Evolutionary conservation across 2,888 invertebrate species (phyloP).

Genomic region (Trichogramma evanescens): DNA sequence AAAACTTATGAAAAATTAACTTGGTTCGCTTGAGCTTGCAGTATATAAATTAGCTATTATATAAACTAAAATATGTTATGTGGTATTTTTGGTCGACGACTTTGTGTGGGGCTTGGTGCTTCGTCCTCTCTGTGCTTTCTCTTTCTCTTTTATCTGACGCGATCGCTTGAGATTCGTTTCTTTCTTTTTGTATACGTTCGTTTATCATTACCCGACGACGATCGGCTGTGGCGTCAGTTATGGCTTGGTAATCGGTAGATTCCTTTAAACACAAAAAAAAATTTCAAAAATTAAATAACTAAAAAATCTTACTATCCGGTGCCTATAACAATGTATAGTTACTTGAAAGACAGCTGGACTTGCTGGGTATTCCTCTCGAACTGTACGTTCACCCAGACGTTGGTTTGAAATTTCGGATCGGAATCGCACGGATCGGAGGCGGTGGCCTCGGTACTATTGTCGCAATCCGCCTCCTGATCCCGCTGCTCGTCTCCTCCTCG

Average conservation of each 20-base stretch:
- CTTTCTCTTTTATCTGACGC: too few relatives aligned
- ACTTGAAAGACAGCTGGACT: slow-evolving; percentile 30
- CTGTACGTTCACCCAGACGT: slow-evolving; percentile 30
- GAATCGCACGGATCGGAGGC: slow-evolving; percentile 20
- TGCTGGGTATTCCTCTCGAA: slow-evolving; percentile 26
- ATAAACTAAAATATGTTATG: too few relatives aligned
- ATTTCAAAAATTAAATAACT: neutral
- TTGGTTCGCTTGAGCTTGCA: too few relatives aligned
- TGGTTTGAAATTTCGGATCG: slow-evolving; percentile 26
- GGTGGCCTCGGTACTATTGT: slow-evolving; percentile 22
- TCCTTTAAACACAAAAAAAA: slow-evolving; percentile 13
- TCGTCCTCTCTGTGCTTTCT: too few relatives aligned
- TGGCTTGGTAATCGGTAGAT: slow-evolving; percentile 22
- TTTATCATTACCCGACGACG: neutral
- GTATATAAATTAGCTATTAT: too few relatives aligned
- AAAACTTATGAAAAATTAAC: too few relatives aligned
- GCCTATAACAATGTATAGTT: slow-evolving; percentile 4
- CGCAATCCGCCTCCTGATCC: slow-evolving; percentile 23
- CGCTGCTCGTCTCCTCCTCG: slow-evolving; percentile 18
- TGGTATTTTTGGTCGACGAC: too few relatives aligned
- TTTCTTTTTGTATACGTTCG: neutral
- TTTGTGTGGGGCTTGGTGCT: too few relatives aligned
- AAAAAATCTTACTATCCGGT: neutral
- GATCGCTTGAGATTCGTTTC: neutral
- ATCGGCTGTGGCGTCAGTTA: slow-evolving; percentile 16